These are phyloP conservation scores for Vespertilio murinus DNA, from an alignment of 2,797 vertebrate species.

Conservation along the genomic window DNA sequence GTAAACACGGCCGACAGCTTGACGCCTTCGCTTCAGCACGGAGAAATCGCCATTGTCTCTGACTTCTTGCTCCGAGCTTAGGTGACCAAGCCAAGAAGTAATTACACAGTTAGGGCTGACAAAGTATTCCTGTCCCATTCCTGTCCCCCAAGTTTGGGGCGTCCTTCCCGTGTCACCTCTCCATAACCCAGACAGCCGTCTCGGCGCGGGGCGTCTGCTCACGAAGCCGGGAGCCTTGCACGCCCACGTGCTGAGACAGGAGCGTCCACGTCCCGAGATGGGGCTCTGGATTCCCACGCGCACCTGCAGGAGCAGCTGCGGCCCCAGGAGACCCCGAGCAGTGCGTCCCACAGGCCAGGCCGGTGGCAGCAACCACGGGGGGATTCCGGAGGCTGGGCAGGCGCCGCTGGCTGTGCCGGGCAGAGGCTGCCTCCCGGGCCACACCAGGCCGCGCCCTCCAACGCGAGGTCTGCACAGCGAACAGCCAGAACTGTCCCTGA, in stretches of 20 bases:
- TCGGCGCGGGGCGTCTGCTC: slow-evolving; percentile 72
- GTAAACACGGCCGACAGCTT: slow-evolving; percentile 79
- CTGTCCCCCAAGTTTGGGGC: slow-evolving; percentile 75
- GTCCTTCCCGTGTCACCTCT: slow-evolving; percentile 76
- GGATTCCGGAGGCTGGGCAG: slow-evolving; percentile 47
- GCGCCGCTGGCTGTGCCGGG: background rate
- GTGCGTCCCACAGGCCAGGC: slow-evolving; percentile 39
- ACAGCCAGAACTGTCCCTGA: slow-evolving; percentile 48
- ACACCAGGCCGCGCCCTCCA: background rate
- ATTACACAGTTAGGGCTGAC: slow-evolving; percentile 89
- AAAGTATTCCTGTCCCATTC: slow-evolving; percentile 86
- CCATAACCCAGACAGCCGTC: slow-evolving; percentile 81
- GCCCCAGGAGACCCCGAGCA: slow-evolving; percentile 74
- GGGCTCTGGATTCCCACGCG: slow-evolving; percentile 80
- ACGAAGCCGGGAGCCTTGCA: slow-evolving; percentile 76
- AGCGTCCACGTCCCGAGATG: slow-evolving; percentile 72
- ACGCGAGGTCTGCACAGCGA: background rate
- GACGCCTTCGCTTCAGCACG: slow-evolving; percentile 83
- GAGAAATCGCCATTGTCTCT: slow-evolving; percentile 82
- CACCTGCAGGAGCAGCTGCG: slow-evolving; percentile 68
- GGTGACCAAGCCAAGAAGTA: slow-evolving; percentile 86
- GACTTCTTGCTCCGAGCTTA: slow-evolving; percentile 81
- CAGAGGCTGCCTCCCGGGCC: background rate
- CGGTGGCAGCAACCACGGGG: background rate
- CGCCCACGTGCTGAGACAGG: slow-evolving; percentile 81